Base-by-base conservation (phyloP, 2,113 vertebrate genomes). In the Muntiacus reevesi region DNA sequence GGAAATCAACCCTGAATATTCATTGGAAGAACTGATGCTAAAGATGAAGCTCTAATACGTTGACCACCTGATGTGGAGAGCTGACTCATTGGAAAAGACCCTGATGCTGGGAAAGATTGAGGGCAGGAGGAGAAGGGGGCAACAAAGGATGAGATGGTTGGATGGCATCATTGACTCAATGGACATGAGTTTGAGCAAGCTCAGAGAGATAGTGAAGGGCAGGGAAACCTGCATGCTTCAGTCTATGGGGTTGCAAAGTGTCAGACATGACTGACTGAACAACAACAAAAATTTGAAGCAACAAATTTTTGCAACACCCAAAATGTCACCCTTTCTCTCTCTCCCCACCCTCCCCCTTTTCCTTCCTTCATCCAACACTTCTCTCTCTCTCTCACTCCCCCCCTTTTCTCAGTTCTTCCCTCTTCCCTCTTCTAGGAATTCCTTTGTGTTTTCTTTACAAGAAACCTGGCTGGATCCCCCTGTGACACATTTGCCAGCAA, bases 321-420 rank as follows among this genome's bases (percentile, higher is more conserved):
- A 94, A 62, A 85, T 25, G 6, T 33, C 7, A 82, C 16, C 21
- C 28, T 28, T 83, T 47, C 1, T 93, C 19, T 52, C 19, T 19
- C 57, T 47, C 47, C 3, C 1, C 2, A 2, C 13, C 19, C 13
- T 47, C 6, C 2, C 12, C 3, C 17, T 33, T n/a, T 79, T 62
- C 16, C 0, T 4, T 45, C 9, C 21, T 21, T 45, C 7, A 45
- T 14, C 0, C 11, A 3, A n/a, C 2, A n/a, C 10, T 21, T 7
- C 19, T 50, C 11, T 40, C 1, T 8, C 2, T 28, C 14, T 8
- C 19, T 16, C 6, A 9, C 2, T 2, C 4, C 2, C 7, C 60
- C 25, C 5, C 28, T 74, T 71, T 71, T 55, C 67, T 55, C 1
- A 1, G 16, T 23, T 74, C 36, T 40, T 40, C 1, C 33, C 12